Evolutionary conservation across 2,797 vertebrate genomes (phyloP), one percentile per base, ranked within the genome.

Genomic region (Hypotaenidia okinawae): DNA sequence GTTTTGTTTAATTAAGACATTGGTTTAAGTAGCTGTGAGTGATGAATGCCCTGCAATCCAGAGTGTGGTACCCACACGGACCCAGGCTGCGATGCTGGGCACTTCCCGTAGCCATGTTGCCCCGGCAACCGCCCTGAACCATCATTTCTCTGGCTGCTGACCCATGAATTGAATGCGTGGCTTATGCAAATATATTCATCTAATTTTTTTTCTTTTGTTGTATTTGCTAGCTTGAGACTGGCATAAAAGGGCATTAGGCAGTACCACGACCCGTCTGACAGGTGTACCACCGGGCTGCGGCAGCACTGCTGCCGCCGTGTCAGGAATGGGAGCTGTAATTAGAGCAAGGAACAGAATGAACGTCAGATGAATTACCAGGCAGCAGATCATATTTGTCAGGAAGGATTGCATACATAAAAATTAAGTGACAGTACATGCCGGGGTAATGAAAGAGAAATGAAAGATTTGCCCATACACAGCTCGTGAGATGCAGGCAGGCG

Each of bases 361-460:
- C 97, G 98, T 98, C 98, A 98, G 97, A 97, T 86, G 96, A 97
- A 98, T 98, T 98, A 98, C 97, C 96, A 96, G 97, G 97, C 97
- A 97, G 97, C 97, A 97, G 97, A 98, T 98, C 98, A 98, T 97
- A 98, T 98, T 98, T 98, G 98, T 98, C 98, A 98, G 97, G 97
- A 96, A 98, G 97, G 97, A 98, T 98, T 96, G 98, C 97, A 97
- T 98, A 98, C 98, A 98, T 97, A 97, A 98, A 97, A 98, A 98
- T 97, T 98, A 98, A 98, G 98, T 98, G 98, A 98, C 98, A 98
- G 98, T 97, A 98, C 98, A 98, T 67, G 98, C 97, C 93, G 96
- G 96, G 93, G 84, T 98, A 98, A 98, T 98, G 97, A 98, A 98
- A 98, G 97, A 97, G 97, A 98, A 98, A 98, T 96, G 97, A 97